A percentile compares a stretch with the other conserved stretches of the same genome.
phyloP scores from a whole-genome alignment of 2,888 invertebrate genomes.

The Drosophila greeni region DNA sequence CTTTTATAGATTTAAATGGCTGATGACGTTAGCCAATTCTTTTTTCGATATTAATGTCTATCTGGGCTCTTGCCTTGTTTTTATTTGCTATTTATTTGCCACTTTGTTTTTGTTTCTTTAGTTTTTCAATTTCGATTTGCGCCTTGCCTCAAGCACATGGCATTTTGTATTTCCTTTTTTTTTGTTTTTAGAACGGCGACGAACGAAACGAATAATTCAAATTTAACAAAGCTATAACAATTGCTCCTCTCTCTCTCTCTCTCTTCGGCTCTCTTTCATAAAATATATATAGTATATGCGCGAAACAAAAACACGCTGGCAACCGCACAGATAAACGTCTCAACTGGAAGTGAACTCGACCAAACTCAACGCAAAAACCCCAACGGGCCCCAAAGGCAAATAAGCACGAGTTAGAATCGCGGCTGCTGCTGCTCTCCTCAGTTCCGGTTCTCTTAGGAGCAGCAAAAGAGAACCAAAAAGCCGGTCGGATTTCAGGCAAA shows the following conservation, averaged over 20 bases:
- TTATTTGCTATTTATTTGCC: constrained; percentile 16
- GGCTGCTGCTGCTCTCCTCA: constrained; percentile 9
- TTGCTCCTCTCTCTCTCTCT: constrained; percentile 28
- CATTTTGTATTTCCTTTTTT: constrained; percentile 12
- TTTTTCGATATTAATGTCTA: constrained; percentile 46
- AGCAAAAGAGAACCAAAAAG: constrained; percentile 36
- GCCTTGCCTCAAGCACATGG: constrained; percentile 61
- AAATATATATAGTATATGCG: constrained; percentile 16
- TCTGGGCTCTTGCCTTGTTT: constrained; percentile 24
- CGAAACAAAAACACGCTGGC: constrained; percentile 40
- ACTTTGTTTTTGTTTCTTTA: constrained; percentile 26
- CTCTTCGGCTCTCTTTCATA: constrained; percentile 27
- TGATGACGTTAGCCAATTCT: constrained; percentile 66
- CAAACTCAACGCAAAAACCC: constrained; percentile 30
- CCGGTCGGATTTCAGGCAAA: constrained; percentile 33
- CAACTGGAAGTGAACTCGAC: constrained; percentile 69
- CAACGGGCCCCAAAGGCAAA: constrained; percentile 32
- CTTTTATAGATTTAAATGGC: constrained; percentile 51
- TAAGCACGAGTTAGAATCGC: constrained; percentile 65
- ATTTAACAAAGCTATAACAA: constrained; percentile 55
- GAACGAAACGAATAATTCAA: constrained; percentile 54
- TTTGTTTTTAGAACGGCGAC: constrained; percentile 24
- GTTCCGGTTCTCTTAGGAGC: constrained; percentile 3
- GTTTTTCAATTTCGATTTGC: constrained; percentile 51
- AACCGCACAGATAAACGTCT: constrained; percentile 74